phyloP scores from a whole-genome alignment of 2,797 vertebrate genomes.

The Paratrypauchen microcephalus region DNA sequence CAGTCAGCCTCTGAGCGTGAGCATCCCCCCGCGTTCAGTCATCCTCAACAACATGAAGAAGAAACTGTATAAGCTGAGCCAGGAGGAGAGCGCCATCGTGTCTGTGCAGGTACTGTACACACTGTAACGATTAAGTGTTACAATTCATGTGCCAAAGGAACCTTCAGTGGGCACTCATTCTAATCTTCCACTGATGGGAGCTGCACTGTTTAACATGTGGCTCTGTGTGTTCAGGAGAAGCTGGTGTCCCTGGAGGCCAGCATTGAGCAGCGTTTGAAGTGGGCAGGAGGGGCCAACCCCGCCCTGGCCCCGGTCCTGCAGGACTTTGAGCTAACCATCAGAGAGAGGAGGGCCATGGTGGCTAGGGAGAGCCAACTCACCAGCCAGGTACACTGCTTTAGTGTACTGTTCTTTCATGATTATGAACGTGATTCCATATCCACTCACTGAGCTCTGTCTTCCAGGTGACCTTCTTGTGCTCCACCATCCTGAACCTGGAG shows the following conservation, averaged over 20 bases:
- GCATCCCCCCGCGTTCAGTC: slow-evolving; percentile 88
- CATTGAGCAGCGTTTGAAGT: slow-evolving; percentile 97
- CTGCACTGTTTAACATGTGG: not conserved
- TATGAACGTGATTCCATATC: not conserved
- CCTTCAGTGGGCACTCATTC: too few relatives aligned
- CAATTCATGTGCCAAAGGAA: too few relatives aligned
- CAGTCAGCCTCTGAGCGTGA: slow-evolving; percentile 89
- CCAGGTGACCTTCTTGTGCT: slow-evolving; percentile 95
- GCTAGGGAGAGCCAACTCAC: slow-evolving; percentile 92
- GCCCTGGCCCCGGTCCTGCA: slow-evolving; percentile 92
- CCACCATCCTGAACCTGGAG: slow-evolving; percentile 97
- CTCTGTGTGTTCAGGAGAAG: slow-evolving; percentile 83
- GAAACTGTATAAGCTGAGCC: slow-evolving; percentile 95
- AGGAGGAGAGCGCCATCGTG: slow-evolving; percentile 91
- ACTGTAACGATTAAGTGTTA: too few relatives aligned
- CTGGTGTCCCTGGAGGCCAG: slow-evolving; percentile 91
- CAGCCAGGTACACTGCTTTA: slow-evolving; percentile 75
- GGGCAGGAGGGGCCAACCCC: slow-evolving; percentile 97
- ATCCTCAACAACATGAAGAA: slow-evolving; percentile 98
- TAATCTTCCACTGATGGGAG: not conserved
- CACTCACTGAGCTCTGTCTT: not conserved
- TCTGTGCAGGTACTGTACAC: slow-evolving; percentile 83
- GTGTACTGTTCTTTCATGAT: too few relatives aligned
- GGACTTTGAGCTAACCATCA: slow-evolving; percentile 97
- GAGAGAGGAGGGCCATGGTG: slow-evolving; percentile 89